A percentile compares a stretch with the other conserved stretches of the same genome.
phyloP scores from a whole-genome alignment of 2,797 vertebrate genomes.

The Acanthurus leucopareius region DNA sequence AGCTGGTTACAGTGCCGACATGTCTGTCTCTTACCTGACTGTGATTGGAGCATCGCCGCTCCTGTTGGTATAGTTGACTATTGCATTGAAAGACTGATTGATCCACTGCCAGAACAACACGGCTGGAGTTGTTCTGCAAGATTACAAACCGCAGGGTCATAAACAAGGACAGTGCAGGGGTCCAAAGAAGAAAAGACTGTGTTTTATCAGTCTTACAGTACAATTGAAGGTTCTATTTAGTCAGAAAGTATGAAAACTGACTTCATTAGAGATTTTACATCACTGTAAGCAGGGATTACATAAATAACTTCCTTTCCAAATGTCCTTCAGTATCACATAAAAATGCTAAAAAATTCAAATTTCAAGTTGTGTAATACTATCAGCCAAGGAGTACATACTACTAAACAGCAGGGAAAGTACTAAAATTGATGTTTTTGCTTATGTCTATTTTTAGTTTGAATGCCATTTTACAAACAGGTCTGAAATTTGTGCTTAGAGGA shows the following conservation, averaged over 20 bases:
- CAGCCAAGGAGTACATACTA: background rate
- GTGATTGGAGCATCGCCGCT: constrained; percentile 97
- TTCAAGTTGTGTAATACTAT: background rate
- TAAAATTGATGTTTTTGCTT: background rate
- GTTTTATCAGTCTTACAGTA: background rate
- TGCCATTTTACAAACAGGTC: no score
- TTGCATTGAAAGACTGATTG: constrained; percentile 99
- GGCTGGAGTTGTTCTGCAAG: constrained; percentile 92
- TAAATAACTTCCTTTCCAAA: background rate
- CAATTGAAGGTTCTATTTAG: background rate
- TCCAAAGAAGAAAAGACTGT: background rate
- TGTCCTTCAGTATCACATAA: background rate
- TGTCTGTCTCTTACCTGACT: constrained; percentile 84
- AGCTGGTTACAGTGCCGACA: background rate
- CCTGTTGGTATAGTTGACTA: constrained; percentile 98
- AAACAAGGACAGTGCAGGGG: background rate
- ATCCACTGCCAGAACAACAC: constrained; percentile 99
- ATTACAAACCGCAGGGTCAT: constrained; percentile 1
- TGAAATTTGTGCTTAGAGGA: no score
- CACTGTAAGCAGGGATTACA: background rate
- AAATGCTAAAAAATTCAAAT: background rate
- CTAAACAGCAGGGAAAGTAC: background rate
- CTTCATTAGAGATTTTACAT: no score
- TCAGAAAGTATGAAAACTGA: background rate
- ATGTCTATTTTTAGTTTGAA: no score